Conservation (phyloP, 2,113 vertebrate genomes). For the Rhadina sibilatrix region DNA sequence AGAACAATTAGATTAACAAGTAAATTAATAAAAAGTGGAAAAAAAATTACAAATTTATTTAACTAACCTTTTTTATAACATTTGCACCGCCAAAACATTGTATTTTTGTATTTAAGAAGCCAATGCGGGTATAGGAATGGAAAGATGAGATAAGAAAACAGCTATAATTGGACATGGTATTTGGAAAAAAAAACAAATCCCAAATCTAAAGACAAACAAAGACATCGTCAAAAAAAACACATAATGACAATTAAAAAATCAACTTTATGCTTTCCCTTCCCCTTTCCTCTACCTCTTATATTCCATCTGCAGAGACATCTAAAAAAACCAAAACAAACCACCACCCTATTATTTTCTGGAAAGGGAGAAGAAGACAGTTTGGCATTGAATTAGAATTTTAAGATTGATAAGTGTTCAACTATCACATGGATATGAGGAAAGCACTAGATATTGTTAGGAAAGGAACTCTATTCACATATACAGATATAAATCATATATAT, state of each 20-base stretch:
- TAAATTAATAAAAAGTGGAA: neutral
- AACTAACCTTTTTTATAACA: neutral
- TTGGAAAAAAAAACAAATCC: neutral
- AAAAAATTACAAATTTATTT: neutral
- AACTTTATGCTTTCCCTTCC: rapidly evolving
- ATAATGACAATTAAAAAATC: neutral
- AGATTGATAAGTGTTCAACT: neutral
- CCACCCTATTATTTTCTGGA: neutral
- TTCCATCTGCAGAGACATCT: neutral
- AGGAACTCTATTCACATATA: neutral
- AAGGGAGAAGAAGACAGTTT: neutral
- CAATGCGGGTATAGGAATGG: neutral
- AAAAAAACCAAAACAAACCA: neutral
- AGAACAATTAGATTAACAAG: neutral
- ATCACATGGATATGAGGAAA: neutral
- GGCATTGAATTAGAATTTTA: neutral
- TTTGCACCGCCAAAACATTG: neutral
- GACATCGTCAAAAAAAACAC: neutral
- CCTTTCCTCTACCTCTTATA: neutral
- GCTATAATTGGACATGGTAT: neutral
- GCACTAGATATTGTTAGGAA: neutral
- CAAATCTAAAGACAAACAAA: neutral
- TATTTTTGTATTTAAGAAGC: neutral
- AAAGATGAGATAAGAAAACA: neutral
- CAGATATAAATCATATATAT: neutral